A percentile compares a stretch with the other conserved stretches of the same genome.
Conservation (phyloP, 2,888 invertebrate genomes). For the Ophion ventricosus region DNA sequence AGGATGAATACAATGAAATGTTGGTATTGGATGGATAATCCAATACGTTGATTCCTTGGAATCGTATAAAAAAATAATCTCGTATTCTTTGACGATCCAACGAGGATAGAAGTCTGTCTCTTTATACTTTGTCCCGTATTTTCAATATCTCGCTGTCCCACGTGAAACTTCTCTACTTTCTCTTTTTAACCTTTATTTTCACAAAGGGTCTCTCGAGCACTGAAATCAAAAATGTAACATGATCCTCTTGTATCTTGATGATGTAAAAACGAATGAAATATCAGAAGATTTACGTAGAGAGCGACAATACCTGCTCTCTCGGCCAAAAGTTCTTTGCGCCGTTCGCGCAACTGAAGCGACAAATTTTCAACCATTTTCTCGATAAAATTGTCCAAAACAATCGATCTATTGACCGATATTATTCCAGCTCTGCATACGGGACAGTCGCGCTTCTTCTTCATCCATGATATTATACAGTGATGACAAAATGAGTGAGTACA, state of each 20-base stretch:
- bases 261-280: background rate
- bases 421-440: constrained; percentile 87
- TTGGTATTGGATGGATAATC: constrained; percentile 4
- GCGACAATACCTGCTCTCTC: constrained; percentile 74
- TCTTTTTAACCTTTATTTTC: constrained; percentile 45
- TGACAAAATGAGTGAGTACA: constrained; percentile 91
- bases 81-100: constrained; percentile 3
- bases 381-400: constrained; percentile 90
- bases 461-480: constrained; percentile 89
- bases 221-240: constrained; percentile 17
- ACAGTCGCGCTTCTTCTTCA: constrained; percentile 88
- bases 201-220: constrained; percentile 41
- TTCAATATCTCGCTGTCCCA: background rate
- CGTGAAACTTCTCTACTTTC: background rate
- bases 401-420: constrained; percentile 85
- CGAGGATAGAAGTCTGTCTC: background rate
- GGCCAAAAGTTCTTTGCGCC: constrained; percentile 83
- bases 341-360: constrained; percentile 85
- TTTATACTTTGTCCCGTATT: background rate
- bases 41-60: constrained; percentile 16
- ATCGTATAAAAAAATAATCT: constrained; percentile 29
- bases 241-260: background rate
- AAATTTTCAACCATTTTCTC: constrained; percentile 88
- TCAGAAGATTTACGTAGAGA: background rate
- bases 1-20: constrained; percentile 14